Conservation (phyloP, 2,888 invertebrate species). For the Aradus depressus region DNA sequence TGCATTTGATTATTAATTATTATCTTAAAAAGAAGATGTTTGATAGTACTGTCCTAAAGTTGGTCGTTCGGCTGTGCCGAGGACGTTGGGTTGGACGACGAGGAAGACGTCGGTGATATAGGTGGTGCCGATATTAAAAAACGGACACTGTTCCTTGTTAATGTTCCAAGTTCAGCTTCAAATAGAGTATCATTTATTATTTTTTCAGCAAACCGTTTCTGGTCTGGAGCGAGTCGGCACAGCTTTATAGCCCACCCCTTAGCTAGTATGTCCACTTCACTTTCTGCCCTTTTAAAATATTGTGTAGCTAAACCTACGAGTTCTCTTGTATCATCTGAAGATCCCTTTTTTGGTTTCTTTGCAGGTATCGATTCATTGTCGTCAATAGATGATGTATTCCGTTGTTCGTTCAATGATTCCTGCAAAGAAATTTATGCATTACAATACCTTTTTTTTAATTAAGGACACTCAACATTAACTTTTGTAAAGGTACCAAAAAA, state of each 20-base stretch:
- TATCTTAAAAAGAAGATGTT: no score
- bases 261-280: constrained; percentile 3
- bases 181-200: constrained; percentile 16
- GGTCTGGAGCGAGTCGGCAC: constrained; percentile 3
- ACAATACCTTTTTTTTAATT: not conserved
- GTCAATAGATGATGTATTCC: not conserved
- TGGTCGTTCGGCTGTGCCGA: no score
- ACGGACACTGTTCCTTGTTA: constrained; percentile 14
- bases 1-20: no score
- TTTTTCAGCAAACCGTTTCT: constrained; percentile 12
- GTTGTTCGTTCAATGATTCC: no score
- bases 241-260: constrained; percentile 14
- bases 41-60: no score
- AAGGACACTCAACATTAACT: not conserved
- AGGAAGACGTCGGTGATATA: not conserved
- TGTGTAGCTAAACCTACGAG: not conserved
- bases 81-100: no score
- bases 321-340: not conserved
- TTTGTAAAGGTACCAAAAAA: constrained; percentile 21
- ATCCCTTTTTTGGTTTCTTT: not conserved
- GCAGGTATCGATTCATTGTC: not conserved
- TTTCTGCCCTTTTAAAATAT: constrained; percentile 3
- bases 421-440: not conserved
- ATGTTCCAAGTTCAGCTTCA: constrained; percentile 14
- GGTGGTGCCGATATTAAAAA: not conserved